Conservation (phyloP, 2,113 vertebrate genomes). For the Mesitornis unicolor region DNA sequence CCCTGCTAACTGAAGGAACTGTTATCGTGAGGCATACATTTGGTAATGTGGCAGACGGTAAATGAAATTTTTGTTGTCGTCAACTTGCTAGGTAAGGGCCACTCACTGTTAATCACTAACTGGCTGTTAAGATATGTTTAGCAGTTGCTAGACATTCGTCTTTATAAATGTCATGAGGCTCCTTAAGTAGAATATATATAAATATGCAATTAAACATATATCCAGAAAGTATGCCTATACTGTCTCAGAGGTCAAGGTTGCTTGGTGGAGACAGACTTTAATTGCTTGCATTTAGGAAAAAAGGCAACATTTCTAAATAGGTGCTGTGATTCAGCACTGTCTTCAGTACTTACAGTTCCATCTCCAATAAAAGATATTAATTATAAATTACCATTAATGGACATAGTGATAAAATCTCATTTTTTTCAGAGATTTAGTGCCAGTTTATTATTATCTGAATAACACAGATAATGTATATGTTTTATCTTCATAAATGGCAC, state of each 20-base stretch:
- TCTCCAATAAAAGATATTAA: background rate
- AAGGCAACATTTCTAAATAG: background rate
- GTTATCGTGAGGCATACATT: accelerated
- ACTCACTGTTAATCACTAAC: background rate
- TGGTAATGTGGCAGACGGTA: background rate
- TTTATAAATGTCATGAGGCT: background rate
- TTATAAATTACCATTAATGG: background rate
- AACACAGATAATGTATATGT: background rate
- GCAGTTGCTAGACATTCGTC: background rate
- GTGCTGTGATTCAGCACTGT: background rate
- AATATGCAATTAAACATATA: background rate
- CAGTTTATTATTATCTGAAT: background rate
- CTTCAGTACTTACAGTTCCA: background rate
- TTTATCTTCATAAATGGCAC: background rate
- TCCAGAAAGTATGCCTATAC: background rate
- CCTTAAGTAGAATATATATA: background rate
- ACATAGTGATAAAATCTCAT: background rate
- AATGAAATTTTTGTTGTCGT: background rate
- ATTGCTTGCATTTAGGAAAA: background rate
- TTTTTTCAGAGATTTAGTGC: background rate
- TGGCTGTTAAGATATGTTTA: background rate
- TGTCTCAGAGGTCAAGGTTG: background rate
- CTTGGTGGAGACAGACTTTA: background rate
- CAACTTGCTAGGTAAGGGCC: background rate
- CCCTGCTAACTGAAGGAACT: background rate